Base-by-base conservation (phyloP, 2,797 vertebrate species). In the Semaprochilodus insignis region DNA sequence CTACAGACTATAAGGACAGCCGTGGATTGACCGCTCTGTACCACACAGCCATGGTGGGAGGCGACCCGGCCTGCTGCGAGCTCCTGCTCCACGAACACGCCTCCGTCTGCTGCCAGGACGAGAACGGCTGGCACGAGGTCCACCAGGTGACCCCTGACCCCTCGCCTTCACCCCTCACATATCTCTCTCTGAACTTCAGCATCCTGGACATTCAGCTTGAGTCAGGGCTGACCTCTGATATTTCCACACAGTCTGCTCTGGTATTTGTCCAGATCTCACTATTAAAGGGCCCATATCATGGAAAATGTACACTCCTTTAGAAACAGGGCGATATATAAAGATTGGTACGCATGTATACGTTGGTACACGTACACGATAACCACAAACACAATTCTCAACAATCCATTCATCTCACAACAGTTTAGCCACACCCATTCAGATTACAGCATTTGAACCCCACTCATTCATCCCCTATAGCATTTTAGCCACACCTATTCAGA, bases 81-180 rank as follows among this genome's bases (percentile, higher is more conserved):
- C 94, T 99, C 1, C 89, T 99, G 4, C 95, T 99, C 0, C 95
- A 95, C 0, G 96, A 97, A 62, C 96, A 95, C 0, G 96, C 97
- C 4, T 82, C 92, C 0, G 95, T 99, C 82, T 93, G 96, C 86
- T 98, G 97, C 91, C 95, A 92, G 87, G 97, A 99, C 1, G 97
- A 99, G 90, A 99, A 99, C 0, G 98, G 98, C 88, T 99, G 97
- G 97, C 96, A 97, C 0, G 97, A 99, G 86, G 95, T 98, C 44
- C 98, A 99, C 91, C 97, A 99, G 97, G 97, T 99, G 67, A 85
- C 48, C 78, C 59, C 51, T 25, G 21, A 31, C 70, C 31, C 19
- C 23, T 31, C 3, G 27, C 23, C 25, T 10, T 63, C 25, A 63
- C 25, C 60, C 14, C 13, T 11, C 60, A 27, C 54, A 21, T 17